phyloP scores from a whole-genome alignment of 2,113 vertebrate species.

The Pseudorasbora parva region DNA sequence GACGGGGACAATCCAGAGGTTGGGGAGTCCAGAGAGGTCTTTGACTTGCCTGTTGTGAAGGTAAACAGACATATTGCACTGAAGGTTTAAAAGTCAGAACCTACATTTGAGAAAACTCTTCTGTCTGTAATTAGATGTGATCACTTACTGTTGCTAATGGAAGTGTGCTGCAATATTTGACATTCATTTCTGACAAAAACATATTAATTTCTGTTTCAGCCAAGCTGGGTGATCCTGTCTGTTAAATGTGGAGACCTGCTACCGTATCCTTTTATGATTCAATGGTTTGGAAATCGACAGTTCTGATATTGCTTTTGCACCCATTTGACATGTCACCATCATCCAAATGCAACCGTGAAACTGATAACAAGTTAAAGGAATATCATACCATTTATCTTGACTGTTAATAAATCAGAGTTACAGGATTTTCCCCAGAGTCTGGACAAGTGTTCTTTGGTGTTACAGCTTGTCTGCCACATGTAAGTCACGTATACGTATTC shows the following conservation, averaged over 20 bases:
- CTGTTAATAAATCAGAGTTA: conserved; percentile 80
- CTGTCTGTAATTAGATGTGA: neutral
- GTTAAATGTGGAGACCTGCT: conserved; percentile 94
- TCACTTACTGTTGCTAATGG: neutral
- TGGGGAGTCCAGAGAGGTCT: conserved; percentile 94
- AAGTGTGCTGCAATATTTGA: neutral
- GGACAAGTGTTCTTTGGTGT: conserved; percentile 95
- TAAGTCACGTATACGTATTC: conserved; percentile 61
- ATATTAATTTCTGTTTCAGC: conserved; percentile 77
- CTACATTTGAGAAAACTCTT: neutral
- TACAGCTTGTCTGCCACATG: conserved; percentile 92
- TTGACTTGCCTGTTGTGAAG: conserved; percentile 96
- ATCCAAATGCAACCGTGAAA: neutral
- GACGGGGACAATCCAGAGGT: conserved; percentile 97
- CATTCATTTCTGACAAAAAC: too few species aligned
- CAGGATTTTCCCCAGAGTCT: conserved; percentile 95
- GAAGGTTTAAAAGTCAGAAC: neutral
- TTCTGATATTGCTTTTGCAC: neutral
- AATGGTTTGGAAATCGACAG: neutral
- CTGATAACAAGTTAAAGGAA: neutral
- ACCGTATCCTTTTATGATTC: conserved; percentile 90
- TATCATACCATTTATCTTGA: conserved; percentile 73
- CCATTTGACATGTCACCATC: neutral
- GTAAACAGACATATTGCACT: conserved; percentile 66
- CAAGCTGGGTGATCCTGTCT: conserved; percentile 93